Evolutionary conservation across 53 echinoderm and acorn worm genomes (phyloP).

Genomic region (Temnopleurus reevesii): DNA sequence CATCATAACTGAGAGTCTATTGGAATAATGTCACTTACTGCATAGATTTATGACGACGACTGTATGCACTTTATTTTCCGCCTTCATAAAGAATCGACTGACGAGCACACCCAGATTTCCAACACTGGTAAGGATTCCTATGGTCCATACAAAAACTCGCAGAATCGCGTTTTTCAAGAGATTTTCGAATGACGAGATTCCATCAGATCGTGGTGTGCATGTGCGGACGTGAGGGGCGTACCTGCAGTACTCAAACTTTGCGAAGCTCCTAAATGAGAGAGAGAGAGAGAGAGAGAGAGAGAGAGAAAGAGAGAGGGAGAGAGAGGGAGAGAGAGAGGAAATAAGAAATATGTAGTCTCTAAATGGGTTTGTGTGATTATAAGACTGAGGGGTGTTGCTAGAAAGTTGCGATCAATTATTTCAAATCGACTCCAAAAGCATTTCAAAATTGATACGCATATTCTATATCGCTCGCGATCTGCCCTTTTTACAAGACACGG

Average conservation of each 20-base stretch:
- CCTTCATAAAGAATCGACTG: conserved; percentile 78
- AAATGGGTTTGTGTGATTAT: too few species aligned
- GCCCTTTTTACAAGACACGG: too few species aligned
- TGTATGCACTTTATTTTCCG: conserved; percentile 89
- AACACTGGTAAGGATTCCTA: conserved; percentile 76
- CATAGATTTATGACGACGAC: conserved; percentile 90
- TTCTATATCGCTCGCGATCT: too few species aligned
- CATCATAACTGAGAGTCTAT: too few species aligned
- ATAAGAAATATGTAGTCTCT: background rate
- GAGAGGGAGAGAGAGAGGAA: background rate
- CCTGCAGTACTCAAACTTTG: conserved; percentile 83
- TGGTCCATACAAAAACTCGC: conserved; percentile 88
- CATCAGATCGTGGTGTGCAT: conserved; percentile 80
- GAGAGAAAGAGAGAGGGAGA: background rate
- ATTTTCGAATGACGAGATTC: conserved; percentile 89
- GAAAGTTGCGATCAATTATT: too few species aligned
- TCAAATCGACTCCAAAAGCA: too few species aligned
- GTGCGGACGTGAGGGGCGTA: conserved; percentile 81
- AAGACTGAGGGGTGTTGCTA: too few species aligned
- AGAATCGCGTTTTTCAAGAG: conserved; percentile 77
- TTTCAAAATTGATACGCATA: too few species aligned
- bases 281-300: background rate
- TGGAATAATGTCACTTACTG: too few species aligned
- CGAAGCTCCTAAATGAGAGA: conserved; percentile 51
- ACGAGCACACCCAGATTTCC: conserved; percentile 87